Evolutionary conservation across 1,140 invertebrate species (phyloP), one percentile per base, ranked within the genome.

Genomic region (Camponotus pennsylvanicus): DNA sequence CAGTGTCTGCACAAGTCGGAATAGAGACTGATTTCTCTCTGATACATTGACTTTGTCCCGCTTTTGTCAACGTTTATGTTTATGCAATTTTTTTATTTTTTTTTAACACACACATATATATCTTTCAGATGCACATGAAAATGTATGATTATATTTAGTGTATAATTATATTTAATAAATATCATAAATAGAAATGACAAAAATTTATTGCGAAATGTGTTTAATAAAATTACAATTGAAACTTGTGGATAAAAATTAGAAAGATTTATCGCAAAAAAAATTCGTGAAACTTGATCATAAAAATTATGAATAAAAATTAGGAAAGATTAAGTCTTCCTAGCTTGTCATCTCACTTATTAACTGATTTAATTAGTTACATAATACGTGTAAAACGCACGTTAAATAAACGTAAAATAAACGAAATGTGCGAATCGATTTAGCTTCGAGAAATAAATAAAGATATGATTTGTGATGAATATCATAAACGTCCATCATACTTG

Each of bases 1-100:
- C 78, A 69, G 11, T 37, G 21, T 80, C 21, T 70, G 64, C 15
- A 21, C 32, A 27, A 82, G 21, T 71, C 49, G 49, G 6, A 59
- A 42, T 13, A 64, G 63, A 64, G n/a, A 64, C 18, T 49, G 2
- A 27, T 21, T 71, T 5, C 21, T 6, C 5, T 55, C 69, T 71
- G 11, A 15, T 8, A 37, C 49, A 2, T 18, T n/a, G 34, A 69
- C 7, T 37, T 82, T 71, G 27, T 7, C 15, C 32, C 21, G 6
- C 3, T 42, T 7, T 69, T 66, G 45, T 67, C 63, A 67, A 18
- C 27, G 11, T 27, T 66, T 27, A 7, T 18, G 5, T 27, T 61
- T 40, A 57, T 15, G 3, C 13, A 13, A 78, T 7, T 49, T 45
- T 15, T 21, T 37, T 11, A 15, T 64, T 79, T 15, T 37, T 11